Percentiles rank a stretch among this genome's conserved stretches.
phyloP scores from a whole-genome alignment of 2,888 invertebrate species.

The Ecliptopera silaceata region DNA sequence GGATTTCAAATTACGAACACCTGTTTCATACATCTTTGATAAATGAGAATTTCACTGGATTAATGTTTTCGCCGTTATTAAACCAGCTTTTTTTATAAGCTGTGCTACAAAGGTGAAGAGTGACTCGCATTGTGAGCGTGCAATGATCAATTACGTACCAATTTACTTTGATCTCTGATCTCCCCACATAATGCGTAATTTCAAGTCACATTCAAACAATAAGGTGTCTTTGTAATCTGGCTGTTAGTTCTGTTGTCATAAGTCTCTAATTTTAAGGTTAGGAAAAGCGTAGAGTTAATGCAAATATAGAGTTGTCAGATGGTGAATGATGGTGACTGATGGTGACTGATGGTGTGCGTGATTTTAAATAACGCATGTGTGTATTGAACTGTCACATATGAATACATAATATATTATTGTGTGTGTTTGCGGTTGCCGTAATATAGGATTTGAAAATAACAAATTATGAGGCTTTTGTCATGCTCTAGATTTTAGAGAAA shows the following conservation, averaged over 20 bases:
- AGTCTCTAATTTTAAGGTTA: conserved; percentile 46
- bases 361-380: conserved; percentile 16
- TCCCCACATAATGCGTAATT: conserved; percentile 19
- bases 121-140: conserved; percentile 18
- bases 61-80: too few species aligned
- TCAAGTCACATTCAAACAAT: conserved; percentile 25
- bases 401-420: conserved; percentile 13
- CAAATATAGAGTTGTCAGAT: conserved; percentile 28
- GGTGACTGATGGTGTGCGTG: conserved; percentile 13
- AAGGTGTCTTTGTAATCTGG: conserved; percentile 44
- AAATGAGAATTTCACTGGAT: too few species aligned
- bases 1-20: too few species aligned
- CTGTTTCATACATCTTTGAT: too few species aligned
- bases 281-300: conserved; percentile 32
- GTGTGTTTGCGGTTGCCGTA: conserved; percentile 1
- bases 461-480: not conserved
- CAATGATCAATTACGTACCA: conserved; percentile 29
- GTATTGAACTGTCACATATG: conserved; percentile 11
- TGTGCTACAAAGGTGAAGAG: conserved; percentile 22
- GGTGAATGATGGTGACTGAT: conserved; percentile 29
- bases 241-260: conserved; percentile 45
- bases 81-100: conserved; percentile 7
- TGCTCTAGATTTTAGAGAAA: not conserved
- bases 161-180: conserved; percentile 32
- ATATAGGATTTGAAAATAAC: not conserved